Evolutionary conservation across 2,113 vertebrate species (phyloP).

Genomic region (Aspidoscelis tigris): DNA sequence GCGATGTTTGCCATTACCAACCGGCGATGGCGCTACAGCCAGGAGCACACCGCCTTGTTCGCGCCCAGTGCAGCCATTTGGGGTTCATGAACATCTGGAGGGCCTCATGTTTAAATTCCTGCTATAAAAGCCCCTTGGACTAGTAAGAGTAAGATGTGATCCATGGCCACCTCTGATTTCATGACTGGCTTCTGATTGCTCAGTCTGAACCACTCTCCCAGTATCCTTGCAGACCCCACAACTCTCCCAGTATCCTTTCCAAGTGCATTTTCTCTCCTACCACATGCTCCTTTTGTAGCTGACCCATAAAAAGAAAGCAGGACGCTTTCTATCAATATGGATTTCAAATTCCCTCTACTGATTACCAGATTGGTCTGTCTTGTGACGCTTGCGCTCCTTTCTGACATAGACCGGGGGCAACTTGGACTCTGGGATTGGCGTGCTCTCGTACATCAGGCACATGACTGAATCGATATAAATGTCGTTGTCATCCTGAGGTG

Average conservation of each 20-base stretch:
- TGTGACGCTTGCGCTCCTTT: conserved; percentile 90
- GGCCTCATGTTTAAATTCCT: background rate
- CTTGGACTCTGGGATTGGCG: conserved; percentile 88
- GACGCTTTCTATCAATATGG: too few species aligned
- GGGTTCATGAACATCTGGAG: background rate
- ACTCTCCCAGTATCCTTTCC: background rate
- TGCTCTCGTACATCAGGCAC: conserved; percentile 92
- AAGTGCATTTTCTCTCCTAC: background rate
- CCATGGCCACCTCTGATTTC: background rate
- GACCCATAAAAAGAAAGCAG: background rate
- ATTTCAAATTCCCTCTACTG: background rate
- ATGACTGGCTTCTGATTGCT: background rate
- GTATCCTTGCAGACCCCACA: background rate
- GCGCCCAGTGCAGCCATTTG: background rate
- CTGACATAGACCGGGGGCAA: conserved; percentile 89
- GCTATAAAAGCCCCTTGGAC: background rate
- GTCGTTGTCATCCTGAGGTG: conserved; percentile 93
- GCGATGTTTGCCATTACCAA: too few species aligned
- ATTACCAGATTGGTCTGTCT: conserved; percentile 88
- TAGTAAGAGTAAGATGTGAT: background rate
- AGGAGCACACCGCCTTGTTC: background rate
- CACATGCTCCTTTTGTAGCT: background rate
- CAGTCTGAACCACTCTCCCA: background rate
- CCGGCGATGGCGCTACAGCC: too few species aligned
- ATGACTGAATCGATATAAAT: conserved; percentile 94